Evolutionary conservation across 2,888 invertebrate species (phyloP), one percentile per base, ranked within the genome.

Genomic region (Hermaeophaga mercurialis): DNA sequence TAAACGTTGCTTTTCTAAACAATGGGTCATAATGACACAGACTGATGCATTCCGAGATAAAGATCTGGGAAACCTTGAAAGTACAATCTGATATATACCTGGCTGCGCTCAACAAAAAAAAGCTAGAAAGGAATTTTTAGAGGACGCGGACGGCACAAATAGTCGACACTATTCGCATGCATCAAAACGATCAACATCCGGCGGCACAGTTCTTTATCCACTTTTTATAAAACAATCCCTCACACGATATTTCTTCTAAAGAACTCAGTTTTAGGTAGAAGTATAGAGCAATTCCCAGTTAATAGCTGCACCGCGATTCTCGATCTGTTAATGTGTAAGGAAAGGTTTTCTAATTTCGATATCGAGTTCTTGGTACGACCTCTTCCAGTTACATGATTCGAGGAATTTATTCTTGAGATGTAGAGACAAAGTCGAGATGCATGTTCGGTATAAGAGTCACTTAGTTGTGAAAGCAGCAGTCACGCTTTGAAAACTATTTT

Each of bases 1-100:
- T 67, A 68, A 69, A 65, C 64, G 59, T 65, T 65, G 68, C 63
- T 62, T 62, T 66, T 65, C 61, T 62, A 67, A 69, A 72, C 72
- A 72, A 72, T 72, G 69, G 68, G 61, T 66, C 68, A 71, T 71
- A 70, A 72, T 70, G 71, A 70, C 71, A 70, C 68, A 70, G 71
- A 68, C 69, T 67, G 70, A 70, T 72, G 68, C 67, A 71, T 71
- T 67, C 62, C 55, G 44, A 62, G 68, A 68, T 70, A 66, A 61
- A 38, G 26, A 46, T 53, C 59, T 64, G 43, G 50, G 49, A 61
- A 61, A 63, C 53, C 54, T 54, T 59, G 59, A 59, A 62, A 59
- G 56, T 50, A 49, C 60, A 41, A 59, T 59, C 61, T 54, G 61
- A 61, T 47, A 52, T 61, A 61, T 58, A 56, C 59, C 59, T 61